Conservation (phyloP, 2,113 vertebrate genomes). For the Tursiops truncatus region DNA sequence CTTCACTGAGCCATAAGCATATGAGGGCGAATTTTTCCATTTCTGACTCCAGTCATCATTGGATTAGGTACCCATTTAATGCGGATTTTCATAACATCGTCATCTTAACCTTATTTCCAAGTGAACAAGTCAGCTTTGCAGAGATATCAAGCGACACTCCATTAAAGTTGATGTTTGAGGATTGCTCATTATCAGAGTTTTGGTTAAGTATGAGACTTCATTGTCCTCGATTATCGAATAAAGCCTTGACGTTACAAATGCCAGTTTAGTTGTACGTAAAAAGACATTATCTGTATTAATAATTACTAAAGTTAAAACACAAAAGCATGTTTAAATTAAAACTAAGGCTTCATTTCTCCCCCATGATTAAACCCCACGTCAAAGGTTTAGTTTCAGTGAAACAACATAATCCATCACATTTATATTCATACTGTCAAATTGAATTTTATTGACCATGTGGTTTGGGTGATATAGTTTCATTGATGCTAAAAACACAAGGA, state of each 20-base stretch:
- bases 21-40: neutral
- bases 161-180: neutral
- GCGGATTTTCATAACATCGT: neutral
- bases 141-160: neutral
- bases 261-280: neutral
- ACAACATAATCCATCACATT: neutral
- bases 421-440: neutral
- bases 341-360: neutral
- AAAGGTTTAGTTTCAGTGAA: constrained; percentile 23
- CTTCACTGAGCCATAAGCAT: neutral
- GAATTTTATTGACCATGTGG: neutral
- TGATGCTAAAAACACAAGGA: neutral
- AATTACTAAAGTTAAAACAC: neutral
- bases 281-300: neutral
- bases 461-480: neutral
- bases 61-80: neutral
- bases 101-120: neutral
- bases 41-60: neutral
- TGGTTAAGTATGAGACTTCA: neutral
- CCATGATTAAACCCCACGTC: neutral
- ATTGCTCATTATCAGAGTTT: neutral
- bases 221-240: constrained; percentile 15
- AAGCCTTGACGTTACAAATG: neutral
- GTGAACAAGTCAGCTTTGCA: neutral
- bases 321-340: constrained; percentile 6